Percentiles rank a stretch among this genome's conserved stretches.
Conservation (phyloP, 2,888 invertebrate species). For the Drosophila monieri region DNA sequence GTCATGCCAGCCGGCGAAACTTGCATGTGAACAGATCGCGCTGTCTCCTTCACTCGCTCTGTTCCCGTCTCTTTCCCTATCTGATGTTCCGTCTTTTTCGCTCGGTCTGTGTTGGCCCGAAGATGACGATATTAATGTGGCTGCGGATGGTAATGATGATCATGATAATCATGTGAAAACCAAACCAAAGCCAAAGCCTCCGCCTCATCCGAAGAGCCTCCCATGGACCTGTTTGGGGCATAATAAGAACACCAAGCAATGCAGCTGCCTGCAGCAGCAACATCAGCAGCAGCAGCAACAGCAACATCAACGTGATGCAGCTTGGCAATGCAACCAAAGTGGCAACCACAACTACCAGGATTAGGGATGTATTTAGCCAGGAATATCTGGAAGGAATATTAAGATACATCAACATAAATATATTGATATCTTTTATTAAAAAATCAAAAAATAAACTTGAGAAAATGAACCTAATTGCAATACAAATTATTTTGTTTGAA, state of each 20-base stretch:
- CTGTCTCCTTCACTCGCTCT: neutral
- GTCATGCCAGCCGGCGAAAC: conserved; percentile 70
- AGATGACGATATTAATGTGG: conserved; percentile 79
- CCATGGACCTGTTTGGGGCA: conserved; percentile 72
- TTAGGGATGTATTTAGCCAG: conserved; percentile 6
- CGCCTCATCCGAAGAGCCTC: conserved; percentile 19
- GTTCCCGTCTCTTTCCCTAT: conserved; percentile 12
- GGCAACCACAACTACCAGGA: conserved; percentile 49
- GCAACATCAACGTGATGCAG: conserved; percentile 41
- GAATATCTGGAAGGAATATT: neutral
- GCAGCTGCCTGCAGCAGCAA: conserved; percentile 45
- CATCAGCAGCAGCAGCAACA: conserved; percentile 37
- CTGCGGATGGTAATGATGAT: conserved; percentile 75
- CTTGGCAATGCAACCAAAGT: conserved; percentile 56
- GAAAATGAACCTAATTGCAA: neutral
- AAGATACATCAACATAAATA: neutral
- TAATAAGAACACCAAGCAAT: conserved; percentile 74
- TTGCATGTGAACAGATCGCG: conserved; percentile 61
- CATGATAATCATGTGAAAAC: conserved; percentile 77
- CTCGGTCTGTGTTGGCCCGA: conserved; percentile 65
- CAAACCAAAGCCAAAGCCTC: conserved; percentile 60
- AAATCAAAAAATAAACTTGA: neutral
- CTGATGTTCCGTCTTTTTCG: conserved; percentile 25
- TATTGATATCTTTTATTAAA: neutral
- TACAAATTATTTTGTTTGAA: too few species aligned